Base-by-base conservation (phyloP, 2,113 vertebrate genomes). In the Leptocoma aspasia region DNA sequence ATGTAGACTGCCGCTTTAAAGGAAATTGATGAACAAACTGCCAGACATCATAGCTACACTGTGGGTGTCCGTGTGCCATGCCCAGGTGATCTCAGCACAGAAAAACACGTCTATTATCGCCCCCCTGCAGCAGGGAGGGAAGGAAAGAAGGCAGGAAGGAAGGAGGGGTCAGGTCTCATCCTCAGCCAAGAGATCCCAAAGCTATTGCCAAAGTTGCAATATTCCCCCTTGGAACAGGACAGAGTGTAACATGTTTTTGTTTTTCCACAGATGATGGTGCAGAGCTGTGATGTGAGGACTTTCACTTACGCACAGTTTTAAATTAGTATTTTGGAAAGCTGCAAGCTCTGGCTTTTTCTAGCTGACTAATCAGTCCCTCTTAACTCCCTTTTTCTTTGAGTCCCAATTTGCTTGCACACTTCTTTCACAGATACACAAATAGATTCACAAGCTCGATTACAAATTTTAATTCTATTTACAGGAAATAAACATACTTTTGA, bases 381-480 rank as follows among this genome's bases (percentile, higher is more conserved):
- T 94, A 82, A 72, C 66, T 89, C 49, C 52, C 91, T 95, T 97
- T 91, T 23, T 45, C 84, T 94, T 75, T 92, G 53, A 73, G 65
- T 66, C 92, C 75, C 65, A 60, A 60, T 95, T 94, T 94, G 94
- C 94, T 96, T 94, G 92, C 73, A 75, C 85, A 47, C 84, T 80
- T 89, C 56, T 93, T 91, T 94, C 86, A 70, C 77, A 85, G 75
- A 92, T 69, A 89, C 52, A 91, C 52, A 73, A 97, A 95, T 96
- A 96, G 89, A 96, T 57, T 94, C 94, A 96, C 94, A 80, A 95
- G 57, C 96, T 81, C 76, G 64, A 97, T 91, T 96, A 97, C 83
- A 98, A 97, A 97, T 95, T 98, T 98, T 97, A 97, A 96, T 89
- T 95, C 78, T 98, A 98, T 98, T 98, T 98, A 98, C 97, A 98